Evolutionary conservation across 2,888 invertebrate genomes (phyloP).

Genomic region (Galeopsomyia nigrocyanea): DNA sequence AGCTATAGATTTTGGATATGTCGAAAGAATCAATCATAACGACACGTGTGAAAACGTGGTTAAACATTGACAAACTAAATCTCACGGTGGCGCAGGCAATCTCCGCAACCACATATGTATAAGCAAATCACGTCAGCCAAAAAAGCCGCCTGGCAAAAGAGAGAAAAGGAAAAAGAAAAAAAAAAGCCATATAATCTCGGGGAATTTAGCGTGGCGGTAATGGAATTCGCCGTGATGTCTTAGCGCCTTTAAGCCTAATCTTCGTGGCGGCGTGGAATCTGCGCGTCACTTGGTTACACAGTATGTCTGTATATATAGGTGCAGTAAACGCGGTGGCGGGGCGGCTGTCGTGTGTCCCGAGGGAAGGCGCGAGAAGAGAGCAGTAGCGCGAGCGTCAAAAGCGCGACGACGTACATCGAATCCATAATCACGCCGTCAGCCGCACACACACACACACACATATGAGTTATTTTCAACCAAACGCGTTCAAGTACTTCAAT

Average conservation of each 20-base stretch:
- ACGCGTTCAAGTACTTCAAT: constrained; percentile 41
- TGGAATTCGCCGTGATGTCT: constrained; percentile 3
- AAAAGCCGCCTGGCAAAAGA: constrained; percentile 30
- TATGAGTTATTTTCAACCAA: neutral
- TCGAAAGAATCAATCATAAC: too few relatives aligned
- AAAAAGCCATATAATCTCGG: too few relatives aligned
- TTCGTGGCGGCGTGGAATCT: neutral
- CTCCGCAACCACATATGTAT: too few relatives aligned
- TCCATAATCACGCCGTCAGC: constrained; percentile 40
- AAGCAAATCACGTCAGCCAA: too few relatives aligned
- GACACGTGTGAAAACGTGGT: too few relatives aligned
- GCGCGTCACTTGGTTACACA: too few relatives aligned
- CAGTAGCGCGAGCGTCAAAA: constrained; percentile 37
- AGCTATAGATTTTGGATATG: too few relatives aligned
- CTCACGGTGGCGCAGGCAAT: too few relatives aligned
- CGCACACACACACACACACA: neutral
- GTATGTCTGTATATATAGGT: too few relatives aligned
- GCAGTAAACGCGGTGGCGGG: neutral
- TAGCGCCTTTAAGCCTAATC: constrained; percentile 32
- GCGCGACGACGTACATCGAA: constrained; percentile 37
- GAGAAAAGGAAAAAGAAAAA: constrained; percentile 17
- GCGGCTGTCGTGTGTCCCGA: neutral
- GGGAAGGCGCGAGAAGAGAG: neutral
- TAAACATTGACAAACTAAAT: too few relatives aligned
- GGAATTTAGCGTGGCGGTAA: neutral